Percentiles rank a stretch among this genome's conserved stretches.
Evolutionary conservation across 1,140 invertebrate species (phyloP).

Genomic region (Uloborus diversus): DNA sequence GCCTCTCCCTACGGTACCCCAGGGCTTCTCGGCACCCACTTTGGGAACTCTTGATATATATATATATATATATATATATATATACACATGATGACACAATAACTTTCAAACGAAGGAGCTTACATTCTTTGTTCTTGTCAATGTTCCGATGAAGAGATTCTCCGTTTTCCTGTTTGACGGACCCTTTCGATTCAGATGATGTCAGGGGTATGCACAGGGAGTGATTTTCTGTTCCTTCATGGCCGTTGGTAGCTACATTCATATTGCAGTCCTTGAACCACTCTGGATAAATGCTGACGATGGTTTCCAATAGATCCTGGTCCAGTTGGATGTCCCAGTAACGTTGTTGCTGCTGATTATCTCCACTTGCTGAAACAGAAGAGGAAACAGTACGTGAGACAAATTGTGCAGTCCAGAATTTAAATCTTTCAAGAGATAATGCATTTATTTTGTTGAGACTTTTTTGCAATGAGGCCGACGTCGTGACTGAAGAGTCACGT

Average conservation of each 20-base stretch:
- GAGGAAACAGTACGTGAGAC: neutral
- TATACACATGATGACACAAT: neutral
- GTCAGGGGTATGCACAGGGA: constrained; percentile 17
- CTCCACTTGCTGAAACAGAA: constrained; percentile 57
- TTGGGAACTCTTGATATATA: too few relatives aligned
- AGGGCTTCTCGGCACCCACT: too few relatives aligned
- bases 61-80: too few relatives aligned
- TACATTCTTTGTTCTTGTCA: constrained; percentile 98
- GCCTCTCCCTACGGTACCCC: too few relatives aligned
- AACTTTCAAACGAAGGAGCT: too few relatives aligned
- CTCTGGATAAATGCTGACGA: constrained; percentile 88
- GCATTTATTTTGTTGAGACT: too few relatives aligned
- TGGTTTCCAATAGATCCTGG: constrained; percentile 87
- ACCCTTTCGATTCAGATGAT: constrained; percentile 2
- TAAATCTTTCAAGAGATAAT: too few relatives aligned
- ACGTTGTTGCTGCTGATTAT: constrained; percentile 62
- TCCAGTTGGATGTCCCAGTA: constrained; percentile 91
- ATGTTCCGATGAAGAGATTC: constrained; percentile 85
- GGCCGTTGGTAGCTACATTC: constrained; percentile 8
- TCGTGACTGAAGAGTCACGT: too few relatives aligned
- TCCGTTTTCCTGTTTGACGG: constrained; percentile 17
- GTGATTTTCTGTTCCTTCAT: neutral
- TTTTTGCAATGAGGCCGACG: too few relatives aligned
- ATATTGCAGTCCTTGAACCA: constrained; percentile 77
- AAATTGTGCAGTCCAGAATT: too few relatives aligned